Percentiles rank a stretch among this genome's conserved stretches.
Evolutionary conservation across 2,797 vertebrate species (phyloP).

Genomic region (Brachyrhaphis roseni): DNA sequence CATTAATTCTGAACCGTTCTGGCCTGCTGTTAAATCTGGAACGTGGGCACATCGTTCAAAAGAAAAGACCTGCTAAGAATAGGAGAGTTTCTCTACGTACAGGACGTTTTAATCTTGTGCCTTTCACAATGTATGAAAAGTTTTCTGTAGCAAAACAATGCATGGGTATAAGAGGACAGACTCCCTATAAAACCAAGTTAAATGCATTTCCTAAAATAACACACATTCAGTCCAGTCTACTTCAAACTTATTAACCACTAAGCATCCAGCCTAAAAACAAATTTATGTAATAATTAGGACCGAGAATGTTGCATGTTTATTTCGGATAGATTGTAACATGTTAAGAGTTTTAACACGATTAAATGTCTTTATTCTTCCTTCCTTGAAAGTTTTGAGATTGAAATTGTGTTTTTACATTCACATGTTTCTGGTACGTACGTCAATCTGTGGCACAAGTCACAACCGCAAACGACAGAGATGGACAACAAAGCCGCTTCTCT

Average conservation of each 20-base stretch:
- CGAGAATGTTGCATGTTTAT: too few relatives aligned
- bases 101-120: background rate
- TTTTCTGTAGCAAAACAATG: background rate
- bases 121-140: background rate
- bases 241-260: background rate
- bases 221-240: background rate
- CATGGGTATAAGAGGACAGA: background rate
- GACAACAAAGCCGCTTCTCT: background rate
- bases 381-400: too few relatives aligned
- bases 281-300: background rate
- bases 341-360: too few relatives aligned
- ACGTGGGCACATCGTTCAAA: background rate
- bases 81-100: background rate
- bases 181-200: background rate
- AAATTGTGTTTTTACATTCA: background rate
- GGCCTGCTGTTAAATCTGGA: background rate
- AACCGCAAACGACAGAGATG: background rate
- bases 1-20: background rate
- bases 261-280: background rate
- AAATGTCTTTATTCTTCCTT: too few relatives aligned
- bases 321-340: too few relatives aligned
- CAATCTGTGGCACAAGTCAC: background rate
- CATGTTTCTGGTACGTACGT: background rate
- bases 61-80: background rate
- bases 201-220: background rate